Evolutionary conservation across 2,888 invertebrate species (phyloP).

Genomic region (Linnaemya tessellans): DNA sequence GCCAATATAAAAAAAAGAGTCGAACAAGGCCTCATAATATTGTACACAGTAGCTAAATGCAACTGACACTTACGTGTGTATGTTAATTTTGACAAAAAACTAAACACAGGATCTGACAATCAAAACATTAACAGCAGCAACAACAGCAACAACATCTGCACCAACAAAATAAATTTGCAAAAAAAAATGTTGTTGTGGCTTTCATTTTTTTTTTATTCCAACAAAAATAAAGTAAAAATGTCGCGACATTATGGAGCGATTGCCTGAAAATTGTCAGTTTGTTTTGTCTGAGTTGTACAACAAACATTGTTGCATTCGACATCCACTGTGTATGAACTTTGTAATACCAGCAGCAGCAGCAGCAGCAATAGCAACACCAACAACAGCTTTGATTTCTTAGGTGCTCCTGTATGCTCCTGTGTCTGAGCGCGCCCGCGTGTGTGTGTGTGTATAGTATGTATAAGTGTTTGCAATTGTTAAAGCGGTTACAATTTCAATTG

Average conservation of each 20-base stretch:
- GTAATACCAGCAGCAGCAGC: not conserved
- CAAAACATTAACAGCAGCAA: conserved; percentile 55
- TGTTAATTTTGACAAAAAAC: conserved; percentile 80
- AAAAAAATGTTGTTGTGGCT: conserved; percentile 29
- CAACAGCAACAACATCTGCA: conserved; percentile 63
- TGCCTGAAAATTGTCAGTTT: conserved; percentile 41
- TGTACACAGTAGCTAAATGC: conserved; percentile 78
- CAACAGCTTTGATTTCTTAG: not conserved
- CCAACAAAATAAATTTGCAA: conserved; percentile 74
- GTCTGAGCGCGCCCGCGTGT: not conserved
- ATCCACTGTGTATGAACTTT: conserved; percentile 36
- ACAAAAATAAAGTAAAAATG: conserved; percentile 38
- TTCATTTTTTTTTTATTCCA: conserved; percentile 16
- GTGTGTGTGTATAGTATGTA: conserved; percentile 3
- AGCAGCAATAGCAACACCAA: not conserved
- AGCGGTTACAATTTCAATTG: conserved; percentile 67
- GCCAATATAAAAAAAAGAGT: too few species aligned
- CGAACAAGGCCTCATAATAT: not conserved
- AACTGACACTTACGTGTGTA: conserved; percentile 81
- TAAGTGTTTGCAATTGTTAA: conserved; percentile 60
- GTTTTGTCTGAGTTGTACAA: conserved; percentile 42
- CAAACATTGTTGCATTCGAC: conserved; percentile 49
- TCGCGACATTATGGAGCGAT: conserved; percentile 68
- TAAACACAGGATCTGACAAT: conserved; percentile 69
- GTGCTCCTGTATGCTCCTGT: conserved; percentile 24